Conservation (phyloP, 1,140 invertebrate genomes). For the Leptonema lineaticorne region DNA sequence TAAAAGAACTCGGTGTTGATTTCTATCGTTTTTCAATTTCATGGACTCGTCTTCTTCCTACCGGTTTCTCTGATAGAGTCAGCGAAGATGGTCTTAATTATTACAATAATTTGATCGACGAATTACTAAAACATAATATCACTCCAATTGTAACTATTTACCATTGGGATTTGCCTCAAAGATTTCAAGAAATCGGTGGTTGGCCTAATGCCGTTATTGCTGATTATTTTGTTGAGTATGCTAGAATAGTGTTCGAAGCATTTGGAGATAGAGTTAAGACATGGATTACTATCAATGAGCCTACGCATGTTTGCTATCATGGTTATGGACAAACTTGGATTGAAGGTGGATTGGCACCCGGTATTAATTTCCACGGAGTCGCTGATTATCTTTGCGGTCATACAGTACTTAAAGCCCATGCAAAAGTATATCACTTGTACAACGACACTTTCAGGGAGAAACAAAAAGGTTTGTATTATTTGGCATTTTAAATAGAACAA, state of each 20-base stretch:
- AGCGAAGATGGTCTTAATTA: conserved; percentile 56
- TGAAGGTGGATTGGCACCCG: conserved; percentile 44
- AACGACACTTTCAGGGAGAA: conserved; percentile 45
- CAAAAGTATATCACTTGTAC: conserved; percentile 43
- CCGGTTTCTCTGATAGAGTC: conserved; percentile 49
- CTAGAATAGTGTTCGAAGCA: conserved; percentile 51
- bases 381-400: conserved; percentile 55
- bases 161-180: conserved; percentile 45
- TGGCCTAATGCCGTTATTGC: conserved; percentile 44
- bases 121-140: conserved; percentile 52
- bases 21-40: conserved; percentile 60
- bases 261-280: conserved; percentile 55
- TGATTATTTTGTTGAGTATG: conserved; percentile 57
- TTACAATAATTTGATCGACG: conserved; percentile 58
- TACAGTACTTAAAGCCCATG: conserved; percentile 53
- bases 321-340: conserved; percentile 53
- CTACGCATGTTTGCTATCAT: conserved; percentile 48
- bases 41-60: conserved; percentile 57
- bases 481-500: not conserved
- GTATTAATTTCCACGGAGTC: conserved; percentile 48
- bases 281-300: conserved; percentile 61
- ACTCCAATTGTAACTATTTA: conserved; percentile 50
- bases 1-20: conserved; percentile 53
- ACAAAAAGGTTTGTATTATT: conserved; percentile 40
- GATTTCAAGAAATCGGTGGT: conserved; percentile 44